phyloP scores from a whole-genome alignment of 2,113 vertebrate genomes.

The Amphiprion ocellaris region DNA sequence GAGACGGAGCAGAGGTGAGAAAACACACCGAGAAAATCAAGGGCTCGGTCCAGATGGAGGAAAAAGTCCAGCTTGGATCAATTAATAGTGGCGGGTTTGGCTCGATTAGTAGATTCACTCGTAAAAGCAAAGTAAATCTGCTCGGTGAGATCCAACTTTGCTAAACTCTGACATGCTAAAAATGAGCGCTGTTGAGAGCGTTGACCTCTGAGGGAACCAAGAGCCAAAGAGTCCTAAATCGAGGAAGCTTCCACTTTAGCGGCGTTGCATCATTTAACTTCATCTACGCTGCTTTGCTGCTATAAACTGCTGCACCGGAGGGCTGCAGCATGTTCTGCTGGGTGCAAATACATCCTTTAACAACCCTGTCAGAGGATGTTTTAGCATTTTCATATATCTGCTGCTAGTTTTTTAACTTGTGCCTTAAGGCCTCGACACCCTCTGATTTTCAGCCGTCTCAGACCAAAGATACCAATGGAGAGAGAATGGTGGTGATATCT shows the following conservation, averaged over 20 bases:
- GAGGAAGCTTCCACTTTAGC: constrained; percentile 7
- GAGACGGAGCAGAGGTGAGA: constrained; percentile 18
- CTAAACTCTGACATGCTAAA: constrained; percentile 6
- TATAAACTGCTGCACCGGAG: constrained; percentile 7
- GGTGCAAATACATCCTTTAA: not conserved
- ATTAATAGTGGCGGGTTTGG: not conserved
- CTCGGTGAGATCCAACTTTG: not conserved
- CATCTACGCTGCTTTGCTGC: constrained; percentile 24
- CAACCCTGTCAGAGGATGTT: too few species aligned
- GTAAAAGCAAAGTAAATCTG: not conserved
- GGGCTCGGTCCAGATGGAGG: not conserved
- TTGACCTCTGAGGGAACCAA: constrained; percentile 27
- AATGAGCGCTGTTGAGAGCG: not conserved
- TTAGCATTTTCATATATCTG: too few species aligned
- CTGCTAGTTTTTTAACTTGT: too few species aligned
- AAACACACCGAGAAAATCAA: not conserved
- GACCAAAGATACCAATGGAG: too few species aligned
- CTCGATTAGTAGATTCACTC: not conserved
- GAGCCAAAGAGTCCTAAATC: constrained; percentile 2
- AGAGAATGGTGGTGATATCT: too few species aligned
- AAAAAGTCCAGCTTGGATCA: constrained; percentile 7
- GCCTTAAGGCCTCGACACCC: too few species aligned
- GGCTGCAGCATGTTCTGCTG: constrained; percentile 8
- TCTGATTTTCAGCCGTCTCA: too few species aligned
- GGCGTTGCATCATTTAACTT: constrained; percentile 46